These are phyloP conservation scores for Portevinia maculata DNA, from an alignment of 2,888 invertebrate species.

Conservation along the genomic window DNA sequence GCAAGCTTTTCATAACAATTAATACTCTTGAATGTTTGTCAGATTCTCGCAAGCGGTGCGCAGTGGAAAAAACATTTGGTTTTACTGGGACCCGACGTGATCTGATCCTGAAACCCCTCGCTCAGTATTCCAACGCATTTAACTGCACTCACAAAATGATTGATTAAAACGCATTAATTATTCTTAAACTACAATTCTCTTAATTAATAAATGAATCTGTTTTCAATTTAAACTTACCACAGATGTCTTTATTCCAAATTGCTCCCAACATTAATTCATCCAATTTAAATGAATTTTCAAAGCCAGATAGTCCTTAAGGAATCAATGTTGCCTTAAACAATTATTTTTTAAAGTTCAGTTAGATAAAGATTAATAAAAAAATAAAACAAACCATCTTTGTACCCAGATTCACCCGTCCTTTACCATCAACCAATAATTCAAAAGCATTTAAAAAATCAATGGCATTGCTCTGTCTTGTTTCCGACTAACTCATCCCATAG, in stretches of 20 bases:
- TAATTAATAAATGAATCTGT: conserved; percentile 62
- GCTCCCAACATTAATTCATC: conserved; percentile 25
- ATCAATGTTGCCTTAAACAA: not conserved
- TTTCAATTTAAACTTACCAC: conserved; percentile 48
- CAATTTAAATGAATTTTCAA: conserved; percentile 1
- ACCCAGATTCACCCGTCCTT: not conserved
- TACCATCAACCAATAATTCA: conserved; percentile 24
- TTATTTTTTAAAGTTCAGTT: conserved; percentile 25
- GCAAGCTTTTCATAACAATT: too few species aligned
- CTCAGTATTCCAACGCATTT: too few species aligned
- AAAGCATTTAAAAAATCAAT: conserved; percentile 41
- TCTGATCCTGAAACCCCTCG: too few species aligned
- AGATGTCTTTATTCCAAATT: not conserved
- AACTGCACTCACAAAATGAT: too few species aligned
- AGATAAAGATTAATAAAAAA: conserved; percentile 30
- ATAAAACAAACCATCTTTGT: not conserved
- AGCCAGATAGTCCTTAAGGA: not conserved
- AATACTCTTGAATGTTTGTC: too few species aligned
- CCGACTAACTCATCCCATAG: conserved; percentile 5
- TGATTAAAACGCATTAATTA: too few species aligned
- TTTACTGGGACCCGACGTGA: too few species aligned
- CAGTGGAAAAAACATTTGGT: not conserved
- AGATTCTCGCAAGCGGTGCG: too few species aligned
- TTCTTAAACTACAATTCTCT: too few species aligned
- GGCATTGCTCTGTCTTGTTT: not conserved